Evolutionary conservation across 2,797 vertebrate genomes (phyloP).

Genomic region (Dallia pectoralis): DNA sequence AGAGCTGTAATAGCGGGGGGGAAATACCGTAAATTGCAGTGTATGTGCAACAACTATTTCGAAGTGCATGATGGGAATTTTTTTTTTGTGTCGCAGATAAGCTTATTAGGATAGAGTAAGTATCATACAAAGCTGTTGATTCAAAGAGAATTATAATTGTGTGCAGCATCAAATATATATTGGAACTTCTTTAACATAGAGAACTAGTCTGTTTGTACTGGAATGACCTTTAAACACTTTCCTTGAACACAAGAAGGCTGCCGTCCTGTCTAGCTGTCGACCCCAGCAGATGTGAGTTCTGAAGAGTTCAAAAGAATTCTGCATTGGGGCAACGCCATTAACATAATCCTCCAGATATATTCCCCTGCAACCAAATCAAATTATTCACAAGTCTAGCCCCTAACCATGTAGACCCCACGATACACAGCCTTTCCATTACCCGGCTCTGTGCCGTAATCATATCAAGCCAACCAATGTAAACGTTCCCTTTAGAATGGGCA

Average conservation of each 20-base stretch:
- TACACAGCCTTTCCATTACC: slow-evolving; percentile 76
- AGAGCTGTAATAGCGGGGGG: slow-evolving; percentile 65
- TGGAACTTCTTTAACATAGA: slow-evolving; percentile 71
- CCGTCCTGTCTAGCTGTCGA: slow-evolving; percentile 80
- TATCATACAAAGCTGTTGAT: slow-evolving; percentile 78
- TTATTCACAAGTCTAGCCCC: slow-evolving; percentile 84
- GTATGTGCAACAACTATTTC: slow-evolving; percentile 55
- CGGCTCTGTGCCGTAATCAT: slow-evolving; percentile 71
- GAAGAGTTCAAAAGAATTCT: slow-evolving; percentile 86
- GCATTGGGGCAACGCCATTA: slow-evolving; percentile 81
- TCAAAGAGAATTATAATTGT: slow-evolving; percentile 79
- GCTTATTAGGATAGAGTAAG: slow-evolving; percentile 77
- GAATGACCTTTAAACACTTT: slow-evolving; percentile 82
- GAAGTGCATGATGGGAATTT: slow-evolving; percentile 66
- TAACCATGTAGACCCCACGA: slow-evolving; percentile 76
- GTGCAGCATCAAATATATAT: slow-evolving; percentile 71
- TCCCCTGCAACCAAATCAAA: slow-evolving; percentile 85
- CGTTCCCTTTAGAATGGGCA: slow-evolving; percentile 75
- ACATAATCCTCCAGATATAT: slow-evolving; percentile 87
- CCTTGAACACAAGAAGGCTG: slow-evolving; percentile 71
- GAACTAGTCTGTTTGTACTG: slow-evolving; percentile 78
- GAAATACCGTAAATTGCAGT: slow-evolving; percentile 72
- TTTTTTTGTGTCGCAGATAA: slow-evolving; percentile 65
- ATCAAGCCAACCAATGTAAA: slow-evolving; percentile 79
- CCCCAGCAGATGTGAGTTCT: slow-evolving; percentile 85